Evolutionary conservation across 2,113 vertebrate species (phyloP), one percentile per base, ranked within the genome.

Genomic region (Pachypanchax playfairii): DNA sequence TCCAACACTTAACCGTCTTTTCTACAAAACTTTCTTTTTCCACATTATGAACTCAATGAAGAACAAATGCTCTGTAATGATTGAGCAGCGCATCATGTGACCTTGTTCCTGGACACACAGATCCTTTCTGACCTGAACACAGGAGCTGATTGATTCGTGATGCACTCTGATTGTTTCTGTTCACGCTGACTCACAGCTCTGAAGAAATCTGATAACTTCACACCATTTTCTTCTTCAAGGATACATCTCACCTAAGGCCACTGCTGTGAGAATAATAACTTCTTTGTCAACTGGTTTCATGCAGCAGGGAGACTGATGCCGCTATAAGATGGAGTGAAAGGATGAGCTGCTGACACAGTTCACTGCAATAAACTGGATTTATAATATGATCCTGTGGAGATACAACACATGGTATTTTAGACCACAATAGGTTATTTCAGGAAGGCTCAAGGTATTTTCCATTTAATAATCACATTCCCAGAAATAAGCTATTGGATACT

Each of bases 161-260:
- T 46, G 21, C 13, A 29, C 25, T 28, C 15, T 29, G 46, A 26
- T 9, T 22, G 43, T 24, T 46, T 21, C 6, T 21, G 18, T 20
- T 18, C 20, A n/a, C n/a, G n/a, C 28, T 29, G 28, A 7, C 49
- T 26, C 39, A 25, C 41, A 0, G 50, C 61, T 44, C 39, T 43
- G 61, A 38, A 13, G 33, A 52, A 38, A 67, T 68, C 67, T 72
- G 77, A 68, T 80, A 68, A 47, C 58, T 7, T 11, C 43, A 47
- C 42, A 38, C 54, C 25, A 36, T 52, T 51, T 66, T 62, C 73
- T 64, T 48, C 68, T 56, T 38, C n/a, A 0, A 18, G 36, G 49
- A 70, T 11, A 31, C 51, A 10, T 33, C 46, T 58, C 38, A 47
- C 39, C 63, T 18, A 36, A 48, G 52, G 38, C 33, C 17, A 15